phyloP scores from a whole-genome alignment of 1,140 invertebrate species.

The Rhopalosiphum padi region DNA sequence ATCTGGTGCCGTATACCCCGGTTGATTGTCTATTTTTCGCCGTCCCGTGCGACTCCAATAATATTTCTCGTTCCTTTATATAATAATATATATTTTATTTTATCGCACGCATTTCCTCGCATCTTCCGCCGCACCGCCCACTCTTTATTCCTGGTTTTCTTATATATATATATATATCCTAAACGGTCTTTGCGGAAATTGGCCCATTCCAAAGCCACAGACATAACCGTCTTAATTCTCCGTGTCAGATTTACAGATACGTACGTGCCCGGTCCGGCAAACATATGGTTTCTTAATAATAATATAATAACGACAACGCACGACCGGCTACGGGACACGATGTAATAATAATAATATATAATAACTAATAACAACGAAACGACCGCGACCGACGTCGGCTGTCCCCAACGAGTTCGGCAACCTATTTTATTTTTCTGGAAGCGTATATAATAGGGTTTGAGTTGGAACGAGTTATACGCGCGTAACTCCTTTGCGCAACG shows the following conservation, averaged over 20 bases:
- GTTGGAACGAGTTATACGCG: not conserved
- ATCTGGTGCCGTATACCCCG: constrained; percentile 36
- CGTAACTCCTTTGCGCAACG: not conserved
- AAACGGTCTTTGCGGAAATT: constrained; percentile 10
- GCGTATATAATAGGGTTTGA: not conserved
- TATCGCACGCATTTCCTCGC: not conserved
- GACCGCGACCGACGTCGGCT: not conserved
- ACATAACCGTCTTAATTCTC: constrained; percentile 53
- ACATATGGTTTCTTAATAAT: constrained; percentile 42
- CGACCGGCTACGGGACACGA: not conserved
- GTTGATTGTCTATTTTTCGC: constrained; percentile 54
- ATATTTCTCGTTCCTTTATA: constrained; percentile 43
- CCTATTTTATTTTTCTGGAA: constrained; percentile 6
- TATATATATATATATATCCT: not conserved
- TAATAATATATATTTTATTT: constrained; percentile 41
- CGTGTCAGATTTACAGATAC: constrained; percentile 41
- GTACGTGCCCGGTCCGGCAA: constrained; percentile 46
- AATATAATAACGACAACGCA: constrained; percentile 2
- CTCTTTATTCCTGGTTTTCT: not conserved
- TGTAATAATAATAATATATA: constrained; percentile 9
- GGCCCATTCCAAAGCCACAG: constrained; percentile 48
- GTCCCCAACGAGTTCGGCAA: not conserved
- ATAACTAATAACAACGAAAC: not conserved
- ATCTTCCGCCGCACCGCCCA: not conserved
- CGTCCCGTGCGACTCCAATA: constrained; percentile 1